Base-by-base conservation (phyloP, 2,888 invertebrate genomes). In the Melinaea menophilus region DNA sequence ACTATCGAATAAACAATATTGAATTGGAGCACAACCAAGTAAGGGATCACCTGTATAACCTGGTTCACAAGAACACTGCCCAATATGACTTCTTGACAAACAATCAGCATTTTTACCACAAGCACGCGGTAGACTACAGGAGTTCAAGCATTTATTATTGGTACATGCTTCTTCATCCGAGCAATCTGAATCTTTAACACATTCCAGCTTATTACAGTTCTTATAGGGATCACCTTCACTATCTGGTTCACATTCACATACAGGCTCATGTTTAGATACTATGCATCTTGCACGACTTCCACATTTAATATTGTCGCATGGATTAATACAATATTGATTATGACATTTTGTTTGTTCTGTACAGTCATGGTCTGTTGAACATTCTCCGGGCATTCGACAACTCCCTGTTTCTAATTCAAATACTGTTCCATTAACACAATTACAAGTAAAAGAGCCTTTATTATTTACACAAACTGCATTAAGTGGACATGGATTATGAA, bases 41-140 rank as follows among this genome's bases (percentile, higher is more conserved):
- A 95, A 94, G 11, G 97, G 95, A 84, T 97, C 96, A 35, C 97
- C 97, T 0, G 96, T 96, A 69, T 93, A 95, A 55, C 97, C 97
- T 34, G 95, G 92, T 72, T 94, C 92, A 79, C 98, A 98, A n/a
- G 93, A 92, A 78, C 98, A 98, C 47, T 95, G 91, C 0, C 95
- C 95, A 57, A 95, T 93, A 75, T 97, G 97, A 80, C 95, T 95
- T 69, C 92, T 91, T 0, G 96, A 92, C 2, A 92, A 85, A 77
- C 97, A 97, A 63, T 93, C 92, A 0, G 97, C 95, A 77, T 95
- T 94, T 68, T 93, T 92, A 0, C 97, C 97, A 74, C 97, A 97
- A 1, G 96, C 95, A 69, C 96, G 95, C 1, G 94, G 92, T 66
- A 96, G 87, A 9, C 93, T 92, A 76, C 97, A 98, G 2, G 97